Conservation (phyloP, 92 coral and sea anemone species). For the Phymanthus crucifer region DNA sequence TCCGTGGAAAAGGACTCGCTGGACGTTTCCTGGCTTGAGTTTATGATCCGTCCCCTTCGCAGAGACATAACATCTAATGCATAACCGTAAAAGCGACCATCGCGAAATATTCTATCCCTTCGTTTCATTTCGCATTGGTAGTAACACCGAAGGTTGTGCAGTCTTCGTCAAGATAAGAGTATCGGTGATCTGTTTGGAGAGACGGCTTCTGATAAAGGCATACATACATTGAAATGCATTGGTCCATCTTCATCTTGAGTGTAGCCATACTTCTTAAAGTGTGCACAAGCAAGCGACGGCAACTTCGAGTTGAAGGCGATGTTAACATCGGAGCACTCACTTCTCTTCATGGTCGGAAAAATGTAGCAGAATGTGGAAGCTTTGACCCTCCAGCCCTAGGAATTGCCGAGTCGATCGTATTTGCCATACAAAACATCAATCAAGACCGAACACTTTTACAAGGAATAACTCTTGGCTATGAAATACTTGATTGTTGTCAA, state of each 20-base stretch:
- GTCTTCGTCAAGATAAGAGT: too few relatives aligned
- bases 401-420: constrained; percentile 61
- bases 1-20: background rate
- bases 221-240: background rate
- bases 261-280: background rate
- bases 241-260: background rate
- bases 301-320: constrained; percentile 38
- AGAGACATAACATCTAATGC: background rate
- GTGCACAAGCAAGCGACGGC: background rate
- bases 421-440: constrained; percentile 56
- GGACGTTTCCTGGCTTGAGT: background rate
- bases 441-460: constrained; percentile 37
- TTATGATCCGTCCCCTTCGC: background rate
- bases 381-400: constrained; percentile 62
- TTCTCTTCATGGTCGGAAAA: constrained; percentile 33
- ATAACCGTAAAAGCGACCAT: background rate
- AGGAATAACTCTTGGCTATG: constrained; percentile 56
- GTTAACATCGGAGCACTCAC: constrained; percentile 54
- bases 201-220: background rate
- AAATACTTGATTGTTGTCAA: constrained; percentile 64
- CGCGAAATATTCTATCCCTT: too few relatives aligned
- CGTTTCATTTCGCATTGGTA: too few relatives aligned
- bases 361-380: constrained; percentile 44
- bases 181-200: background rate
- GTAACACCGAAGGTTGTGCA: too few relatives aligned